Conservation (phyloP, 1,140 invertebrate genomes). For the Globodera rostochiensis region DNA sequence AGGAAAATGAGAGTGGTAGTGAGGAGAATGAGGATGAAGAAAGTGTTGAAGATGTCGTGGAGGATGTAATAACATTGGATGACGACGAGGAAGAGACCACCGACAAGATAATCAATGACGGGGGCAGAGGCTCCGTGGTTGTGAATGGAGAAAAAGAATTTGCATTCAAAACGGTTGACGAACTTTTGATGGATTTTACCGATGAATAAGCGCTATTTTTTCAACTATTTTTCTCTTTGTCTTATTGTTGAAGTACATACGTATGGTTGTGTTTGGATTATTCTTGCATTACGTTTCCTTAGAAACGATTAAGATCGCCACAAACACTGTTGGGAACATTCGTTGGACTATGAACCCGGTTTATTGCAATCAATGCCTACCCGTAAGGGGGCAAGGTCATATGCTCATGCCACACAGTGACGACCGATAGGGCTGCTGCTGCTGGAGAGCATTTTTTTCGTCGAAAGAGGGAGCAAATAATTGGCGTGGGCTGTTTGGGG, state of each 20-base stretch:
- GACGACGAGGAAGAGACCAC: neutral
- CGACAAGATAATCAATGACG: neutral
- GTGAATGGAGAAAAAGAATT: neutral
- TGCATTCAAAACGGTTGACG: slow-evolving; percentile 6
- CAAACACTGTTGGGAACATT: no score
- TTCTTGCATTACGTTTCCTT: no score
- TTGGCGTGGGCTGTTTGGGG: no score
- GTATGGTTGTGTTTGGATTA: neutral
- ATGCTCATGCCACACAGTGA: no score
- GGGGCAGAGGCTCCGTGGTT: neutral
- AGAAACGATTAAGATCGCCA: no score
- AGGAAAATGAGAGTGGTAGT: neutral
- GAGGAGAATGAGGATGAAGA: slow-evolving; percentile 1
- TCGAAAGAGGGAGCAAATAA: no score
- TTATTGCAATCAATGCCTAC: no score
- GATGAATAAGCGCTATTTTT: neutral
- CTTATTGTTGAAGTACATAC: neutral
- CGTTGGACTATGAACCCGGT: no score
- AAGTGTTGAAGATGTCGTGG: neutral
- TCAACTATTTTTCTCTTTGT: neutral
- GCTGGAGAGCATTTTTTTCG: no score
- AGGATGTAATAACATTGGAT: slow-evolving; percentile 8
- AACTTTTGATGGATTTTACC: neutral
- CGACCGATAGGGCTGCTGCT: no score
- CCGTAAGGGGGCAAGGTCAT: no score